Conservation (phyloP, 2,113 vertebrate genomes). For the Toxostoma redivivum region DNA sequence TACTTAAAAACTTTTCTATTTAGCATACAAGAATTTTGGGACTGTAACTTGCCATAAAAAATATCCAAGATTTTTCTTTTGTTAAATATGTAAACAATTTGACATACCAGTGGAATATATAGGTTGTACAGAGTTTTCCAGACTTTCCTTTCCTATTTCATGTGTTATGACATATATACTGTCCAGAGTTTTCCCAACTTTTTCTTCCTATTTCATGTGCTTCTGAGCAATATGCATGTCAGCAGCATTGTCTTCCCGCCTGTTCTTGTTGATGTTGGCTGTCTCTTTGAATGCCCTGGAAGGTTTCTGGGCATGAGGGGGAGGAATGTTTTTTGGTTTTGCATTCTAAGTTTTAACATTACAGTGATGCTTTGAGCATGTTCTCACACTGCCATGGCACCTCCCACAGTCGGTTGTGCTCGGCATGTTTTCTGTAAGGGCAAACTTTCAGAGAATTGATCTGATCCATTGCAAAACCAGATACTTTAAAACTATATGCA, state of each 20-base stretch:
- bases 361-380: fast-evolving
- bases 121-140: not conserved
- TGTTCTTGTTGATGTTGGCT: not conserved
- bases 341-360: not conserved
- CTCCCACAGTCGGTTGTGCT: not conserved
- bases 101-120: not conserved
- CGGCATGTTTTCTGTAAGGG: not conserved
- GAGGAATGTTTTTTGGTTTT: not conserved
- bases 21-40: not conserved
- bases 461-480: not conserved
- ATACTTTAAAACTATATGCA: not conserved
- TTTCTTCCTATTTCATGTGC: not conserved
- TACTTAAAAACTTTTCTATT: not conserved
- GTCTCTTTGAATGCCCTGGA: not conserved
- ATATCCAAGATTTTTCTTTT: not conserved
- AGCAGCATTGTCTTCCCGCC: not conserved
- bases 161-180: not conserved
- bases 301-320: not conserved
- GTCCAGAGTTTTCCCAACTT: not conserved
- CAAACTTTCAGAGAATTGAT: not conserved
- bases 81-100: not conserved
- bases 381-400: fast-evolving
- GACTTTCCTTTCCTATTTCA: not conserved
- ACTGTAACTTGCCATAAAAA: not conserved
- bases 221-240: not conserved